Percentiles rank a stretch among this genome's conserved stretches.
These are phyloP conservation scores for Lasioglossum villosulum DNA, from an alignment of 2,888 invertebrate species.

Conservation along the genomic window DNA sequence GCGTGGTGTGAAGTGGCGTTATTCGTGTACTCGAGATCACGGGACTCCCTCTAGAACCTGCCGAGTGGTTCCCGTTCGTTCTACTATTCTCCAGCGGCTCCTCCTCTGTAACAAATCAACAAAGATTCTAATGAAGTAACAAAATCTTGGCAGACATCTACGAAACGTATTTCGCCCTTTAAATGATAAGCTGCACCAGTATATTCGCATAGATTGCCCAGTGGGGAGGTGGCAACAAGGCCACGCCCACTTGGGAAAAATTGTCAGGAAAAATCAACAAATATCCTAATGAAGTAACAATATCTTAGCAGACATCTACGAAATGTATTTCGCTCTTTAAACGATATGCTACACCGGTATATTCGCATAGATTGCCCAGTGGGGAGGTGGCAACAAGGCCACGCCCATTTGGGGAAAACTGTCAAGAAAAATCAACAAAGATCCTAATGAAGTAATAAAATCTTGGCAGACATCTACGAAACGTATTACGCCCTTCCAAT, in stretches of 20 bases:
- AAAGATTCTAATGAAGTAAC: neutral
- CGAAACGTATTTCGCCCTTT: neutral
- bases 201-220: neutral
- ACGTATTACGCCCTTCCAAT: neutral
- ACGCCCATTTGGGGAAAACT: neutral
- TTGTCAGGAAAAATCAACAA: too few species aligned
- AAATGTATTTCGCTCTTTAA: neutral
- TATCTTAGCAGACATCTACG: neutral
- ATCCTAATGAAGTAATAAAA: neutral
- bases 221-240: neutral
- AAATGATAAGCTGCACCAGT: neutral
- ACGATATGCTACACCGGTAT: neutral
- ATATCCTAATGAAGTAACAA: neutral
- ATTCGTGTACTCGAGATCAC: constrained; percentile 78
- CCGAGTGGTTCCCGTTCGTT: constrained; percentile 79
- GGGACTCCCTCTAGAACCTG: constrained; percentile 76
- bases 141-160: neutral
- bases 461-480: neutral
- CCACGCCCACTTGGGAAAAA: neutral
- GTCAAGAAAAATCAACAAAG: neutral
- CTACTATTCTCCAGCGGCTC: constrained; percentile 80
- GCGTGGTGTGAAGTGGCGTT: constrained; percentile 77
- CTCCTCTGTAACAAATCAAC: constrained; percentile 79
- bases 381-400: neutral
- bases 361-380: neutral